Conservation (phyloP, 2,888 invertebrate species). For the Sphecodes monilicornis region DNA sequence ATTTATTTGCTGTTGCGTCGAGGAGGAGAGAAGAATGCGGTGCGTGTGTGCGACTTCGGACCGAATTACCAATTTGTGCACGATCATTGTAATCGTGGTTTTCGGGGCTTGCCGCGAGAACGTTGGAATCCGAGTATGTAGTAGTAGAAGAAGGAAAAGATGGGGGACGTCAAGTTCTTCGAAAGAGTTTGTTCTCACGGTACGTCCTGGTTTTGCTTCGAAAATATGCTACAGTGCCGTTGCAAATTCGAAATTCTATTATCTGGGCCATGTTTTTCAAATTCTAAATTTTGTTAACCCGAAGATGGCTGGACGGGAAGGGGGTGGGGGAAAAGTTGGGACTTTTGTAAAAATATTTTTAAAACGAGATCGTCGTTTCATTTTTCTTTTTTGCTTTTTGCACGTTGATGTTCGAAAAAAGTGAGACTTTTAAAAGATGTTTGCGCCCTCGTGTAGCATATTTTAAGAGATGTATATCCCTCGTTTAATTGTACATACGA, state of each 20-base stretch:
- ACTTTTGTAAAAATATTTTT: not conserved
- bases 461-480: slow-evolving; percentile 51
- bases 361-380: not conserved
- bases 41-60: slow-evolving; percentile 54
- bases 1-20: slow-evolving; percentile 78
- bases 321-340: not conserved
- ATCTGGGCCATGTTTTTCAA: not conserved
- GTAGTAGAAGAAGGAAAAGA: not conserved
- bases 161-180: slow-evolving; percentile 27
- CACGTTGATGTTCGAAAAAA: not conserved
- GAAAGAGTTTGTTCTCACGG: slow-evolving; percentile 27
- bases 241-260: not conserved
- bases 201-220: slow-evolving; percentile 29
- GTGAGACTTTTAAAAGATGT: not conserved
- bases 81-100: slow-evolving; percentile 51
- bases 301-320: no score
- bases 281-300: slow-evolving; percentile 11
- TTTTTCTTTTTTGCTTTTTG: not conserved
- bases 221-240: slow-evolving; percentile 58
- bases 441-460: slow-evolving; percentile 53
- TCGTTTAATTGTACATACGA: slow-evolving; percentile 76
- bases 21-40: slow-evolving; percentile 46
- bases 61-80: slow-evolving; percentile 62
- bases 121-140: not conserved
- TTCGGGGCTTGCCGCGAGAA: slow-evolving; percentile 30